phyloP scores from a whole-genome alignment of 2,888 invertebrate genomes.

The Sesia bembeciformis region DNA sequence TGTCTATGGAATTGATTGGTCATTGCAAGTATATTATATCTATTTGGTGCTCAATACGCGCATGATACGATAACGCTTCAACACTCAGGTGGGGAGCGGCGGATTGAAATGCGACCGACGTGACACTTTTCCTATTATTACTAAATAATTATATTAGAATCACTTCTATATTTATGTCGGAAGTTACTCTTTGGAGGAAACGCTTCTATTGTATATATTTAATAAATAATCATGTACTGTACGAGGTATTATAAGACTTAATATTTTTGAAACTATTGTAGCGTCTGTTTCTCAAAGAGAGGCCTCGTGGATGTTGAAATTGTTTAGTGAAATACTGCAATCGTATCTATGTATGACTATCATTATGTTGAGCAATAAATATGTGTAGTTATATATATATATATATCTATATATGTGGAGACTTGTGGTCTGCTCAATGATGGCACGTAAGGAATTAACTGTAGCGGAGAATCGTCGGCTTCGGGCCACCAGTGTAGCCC shows the following conservation, averaged over 20 bases:
- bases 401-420: constrained; percentile 20
- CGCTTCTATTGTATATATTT: constrained; percentile 40
- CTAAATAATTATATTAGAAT: not conserved
- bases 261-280: constrained; percentile 62
- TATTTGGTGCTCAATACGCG: no score
- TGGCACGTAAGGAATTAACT: constrained; percentile 68
- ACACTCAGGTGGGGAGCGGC: constrained; percentile 22
- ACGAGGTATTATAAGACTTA: constrained; percentile 47
- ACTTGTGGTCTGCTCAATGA: constrained; percentile 55
- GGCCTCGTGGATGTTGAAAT: not conserved
- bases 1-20: no score
- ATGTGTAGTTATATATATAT: constrained; percentile 23
- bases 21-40: no score
- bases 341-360: constrained; percentile 11
- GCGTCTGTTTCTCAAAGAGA: constrained; percentile 27
- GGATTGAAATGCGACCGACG: not conserved
- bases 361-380: constrained; percentile 41
- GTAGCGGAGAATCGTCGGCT: constrained; percentile 37
- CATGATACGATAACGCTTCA: constrained; percentile 4
- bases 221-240: constrained; percentile 29
- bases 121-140: not conserved
- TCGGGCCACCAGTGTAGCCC: constrained; percentile 27
- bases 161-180: not conserved
- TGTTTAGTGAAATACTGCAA: not conserved
- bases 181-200: constrained; percentile 12